Evolutionary conservation across 2,888 invertebrate species (phyloP).

Genomic region (Eledona agricola): DNA sequence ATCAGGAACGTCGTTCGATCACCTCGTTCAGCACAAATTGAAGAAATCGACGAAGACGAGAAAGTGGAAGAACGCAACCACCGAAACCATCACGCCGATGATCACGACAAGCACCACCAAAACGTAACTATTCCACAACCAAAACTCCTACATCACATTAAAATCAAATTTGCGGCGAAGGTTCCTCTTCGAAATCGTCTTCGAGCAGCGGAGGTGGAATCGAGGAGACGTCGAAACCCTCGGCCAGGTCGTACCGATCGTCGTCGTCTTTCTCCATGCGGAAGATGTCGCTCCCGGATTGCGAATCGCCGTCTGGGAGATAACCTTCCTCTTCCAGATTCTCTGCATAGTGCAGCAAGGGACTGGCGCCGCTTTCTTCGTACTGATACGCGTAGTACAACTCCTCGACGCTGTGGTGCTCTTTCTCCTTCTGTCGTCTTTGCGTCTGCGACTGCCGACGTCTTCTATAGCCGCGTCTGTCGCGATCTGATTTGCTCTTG

Average conservation of each 20-base stretch:
- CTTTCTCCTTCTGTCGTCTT: conserved; percentile 68
- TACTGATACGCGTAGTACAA: conserved; percentile 58
- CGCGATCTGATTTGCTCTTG: conserved; percentile 64
- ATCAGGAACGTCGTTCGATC: conserved; percentile 12
- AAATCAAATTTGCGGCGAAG: conserved; percentile 60
- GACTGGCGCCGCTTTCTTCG: conserved; percentile 50
- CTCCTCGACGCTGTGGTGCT: conserved; percentile 58
- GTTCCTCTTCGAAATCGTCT: conserved; percentile 74
- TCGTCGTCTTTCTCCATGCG: conserved; percentile 62
- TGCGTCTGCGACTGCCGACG: conserved; percentile 70
- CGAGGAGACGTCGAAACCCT: conserved; percentile 77
- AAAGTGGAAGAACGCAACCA: conserved; percentile 43
- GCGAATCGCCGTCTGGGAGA: conserved; percentile 69
- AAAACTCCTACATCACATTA: conserved; percentile 50
- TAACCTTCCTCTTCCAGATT: conserved; percentile 69
- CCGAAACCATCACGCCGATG: conserved; percentile 37
- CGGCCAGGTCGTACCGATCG: conserved; percentile 74
- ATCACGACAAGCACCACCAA: conserved; percentile 43
- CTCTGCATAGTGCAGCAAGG: conserved; percentile 47
- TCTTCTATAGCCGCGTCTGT: conserved; percentile 74
- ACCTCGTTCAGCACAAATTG: conserved; percentile 42
- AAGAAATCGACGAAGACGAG: conserved; percentile 44
- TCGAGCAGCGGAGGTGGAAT: conserved; percentile 81
- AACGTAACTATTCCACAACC: conserved; percentile 41
- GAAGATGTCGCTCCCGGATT: conserved; percentile 63